Evolutionary conservation across 2,888 invertebrate species (phyloP), one percentile per base, ranked within the genome.

Genomic region (Malthinus flaveolus): DNA sequence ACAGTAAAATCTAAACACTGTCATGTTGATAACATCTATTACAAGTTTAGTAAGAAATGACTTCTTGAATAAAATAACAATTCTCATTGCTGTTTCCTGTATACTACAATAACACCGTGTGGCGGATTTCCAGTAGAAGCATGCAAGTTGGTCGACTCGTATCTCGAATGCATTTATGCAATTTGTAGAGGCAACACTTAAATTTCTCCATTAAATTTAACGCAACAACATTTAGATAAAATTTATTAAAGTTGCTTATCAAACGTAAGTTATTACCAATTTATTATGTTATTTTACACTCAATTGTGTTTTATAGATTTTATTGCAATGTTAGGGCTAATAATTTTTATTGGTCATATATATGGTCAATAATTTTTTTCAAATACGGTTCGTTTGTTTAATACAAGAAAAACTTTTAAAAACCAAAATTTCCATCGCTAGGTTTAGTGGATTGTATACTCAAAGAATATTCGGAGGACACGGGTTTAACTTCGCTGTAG

Each of bases 61-160:
- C 56, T 49, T 57, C 56, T 49, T 63, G 65, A 62, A 63, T 63
- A 65, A 63, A 63, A 65, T 63, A 65, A 65, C 63, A 60, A 65
- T 65, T 62, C 54, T 54, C 46, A 34, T 45, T 42, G 49, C 48
- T 34, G 54, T 61, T 61, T 61, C 61, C 61, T 61, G 61, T 54
- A 49, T 49, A n/a, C 37, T 37, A 42, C 39, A 42, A 42, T 42
- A 36, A 42, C 23, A 13, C 39, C 9, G n/a, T 53, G 35, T 56
- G 57, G 57, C 61, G 57, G 57, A 61, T 61, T 61, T 61, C 61
- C 61, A 61, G 44, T 52, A 47, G 34, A 32, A 51, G 35, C 11
- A 15, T 45, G 42, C 15, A 45, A 23, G 23, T 23, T 23, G 23
- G 23, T 23, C 23, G 23, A 3, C 23, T 35, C 42, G 23, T 56